Conservation (phyloP, 1,140 invertebrate genomes). For the Tenebrio molitor region DNA sequence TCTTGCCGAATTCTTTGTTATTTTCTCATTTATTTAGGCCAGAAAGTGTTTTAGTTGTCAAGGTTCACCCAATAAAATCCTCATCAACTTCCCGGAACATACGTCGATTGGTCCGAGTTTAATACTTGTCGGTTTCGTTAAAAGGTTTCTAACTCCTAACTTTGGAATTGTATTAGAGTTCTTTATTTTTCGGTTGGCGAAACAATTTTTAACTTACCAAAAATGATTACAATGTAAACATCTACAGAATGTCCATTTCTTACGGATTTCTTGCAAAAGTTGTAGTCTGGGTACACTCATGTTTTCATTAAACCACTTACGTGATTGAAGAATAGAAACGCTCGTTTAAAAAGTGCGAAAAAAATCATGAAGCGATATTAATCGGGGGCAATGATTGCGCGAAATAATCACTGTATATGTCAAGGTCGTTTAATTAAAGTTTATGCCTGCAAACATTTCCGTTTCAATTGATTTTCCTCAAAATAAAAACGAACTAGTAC, state of each 20-base stretch:
- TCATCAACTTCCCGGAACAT: neutral
- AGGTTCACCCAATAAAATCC: neutral
- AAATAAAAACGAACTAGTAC: neutral
- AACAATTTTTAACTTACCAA: neutral
- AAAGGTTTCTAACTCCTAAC: constrained; percentile 3
- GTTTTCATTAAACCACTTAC: no score
- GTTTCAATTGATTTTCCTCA: neutral
- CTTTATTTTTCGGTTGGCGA: neutral
- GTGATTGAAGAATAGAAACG: no score
- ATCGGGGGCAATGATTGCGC: no score
- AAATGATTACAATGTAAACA: no score
- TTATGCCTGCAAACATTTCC: neutral
- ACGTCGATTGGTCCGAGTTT: constrained; percentile 9
- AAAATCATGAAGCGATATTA: no score
- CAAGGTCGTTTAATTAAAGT: no score
- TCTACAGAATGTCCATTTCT: no score
- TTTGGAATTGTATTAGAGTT: neutral
- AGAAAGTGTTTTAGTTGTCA: neutral
- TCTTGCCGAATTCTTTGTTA: no score
- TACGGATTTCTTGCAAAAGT: no score
- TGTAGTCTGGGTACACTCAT: no score
- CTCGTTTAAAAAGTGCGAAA: no score
- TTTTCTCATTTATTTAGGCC: neutral
- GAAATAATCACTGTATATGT: no score
- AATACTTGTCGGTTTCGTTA: neutral